Conservation (phyloP, 2,797 vertebrate species). For the Sparidentex hasta region DNA sequence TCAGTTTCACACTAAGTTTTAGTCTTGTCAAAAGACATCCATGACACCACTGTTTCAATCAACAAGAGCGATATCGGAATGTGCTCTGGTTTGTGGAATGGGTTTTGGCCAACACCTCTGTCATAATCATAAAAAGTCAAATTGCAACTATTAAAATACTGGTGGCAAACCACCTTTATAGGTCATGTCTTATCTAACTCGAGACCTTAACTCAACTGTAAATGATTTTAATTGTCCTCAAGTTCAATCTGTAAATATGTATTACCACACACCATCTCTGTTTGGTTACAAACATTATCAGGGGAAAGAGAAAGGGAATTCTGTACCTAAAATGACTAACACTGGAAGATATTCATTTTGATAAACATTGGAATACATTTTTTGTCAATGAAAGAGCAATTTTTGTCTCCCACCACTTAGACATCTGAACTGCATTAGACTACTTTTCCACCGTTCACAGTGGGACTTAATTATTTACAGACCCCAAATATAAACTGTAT, state of each 20-base stretch:
- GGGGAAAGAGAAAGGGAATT: not conserved
- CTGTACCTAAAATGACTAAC: not conserved
- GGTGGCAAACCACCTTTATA: not conserved
- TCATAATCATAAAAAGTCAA: conserved; percentile 5
- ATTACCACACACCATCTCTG: not conserved
- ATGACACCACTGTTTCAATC: not conserved
- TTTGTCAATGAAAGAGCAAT: not conserved
- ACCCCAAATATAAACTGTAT: too few species aligned
- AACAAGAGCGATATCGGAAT: not conserved
- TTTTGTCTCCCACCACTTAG: too few species aligned
- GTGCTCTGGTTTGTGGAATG: not conserved
- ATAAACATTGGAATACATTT: not conserved
- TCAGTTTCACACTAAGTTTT: not conserved
- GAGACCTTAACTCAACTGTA: not conserved
- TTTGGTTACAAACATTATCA: not conserved
- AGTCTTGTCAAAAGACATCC: not conserved
- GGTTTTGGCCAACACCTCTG: not conserved
- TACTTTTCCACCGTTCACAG: too few species aligned
- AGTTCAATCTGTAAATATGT: conserved; percentile 7
- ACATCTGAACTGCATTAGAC: too few species aligned
- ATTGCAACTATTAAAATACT: not conserved
- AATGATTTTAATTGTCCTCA: not conserved
- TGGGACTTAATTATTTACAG: too few species aligned
- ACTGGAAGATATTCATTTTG: not conserved
- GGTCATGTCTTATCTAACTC: not conserved